phyloP scores from a whole-genome alignment of 2,888 invertebrate genomes.

The Lepetodrilus schrolli region DNA sequence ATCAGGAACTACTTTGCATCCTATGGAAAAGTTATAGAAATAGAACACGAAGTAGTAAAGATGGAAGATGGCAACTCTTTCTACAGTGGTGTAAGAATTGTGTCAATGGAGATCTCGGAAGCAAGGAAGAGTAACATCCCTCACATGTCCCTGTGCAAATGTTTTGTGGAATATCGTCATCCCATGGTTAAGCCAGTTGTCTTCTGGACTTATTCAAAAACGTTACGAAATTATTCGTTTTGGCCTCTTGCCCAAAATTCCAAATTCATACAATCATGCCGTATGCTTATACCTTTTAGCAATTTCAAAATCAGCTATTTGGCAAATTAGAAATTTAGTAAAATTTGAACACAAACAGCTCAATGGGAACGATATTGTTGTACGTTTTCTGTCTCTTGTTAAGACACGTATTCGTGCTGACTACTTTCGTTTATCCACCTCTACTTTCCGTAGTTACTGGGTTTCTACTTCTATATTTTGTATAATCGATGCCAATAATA shows the following conservation, averaged over 20 bases:
- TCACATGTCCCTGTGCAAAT: background rate
- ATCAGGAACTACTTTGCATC: background rate
- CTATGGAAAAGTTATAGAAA: background rate
- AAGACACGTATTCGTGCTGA: background rate
- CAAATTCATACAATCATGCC: background rate
- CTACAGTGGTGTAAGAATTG: background rate
- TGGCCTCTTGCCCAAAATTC: background rate
- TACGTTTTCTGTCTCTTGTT: background rate
- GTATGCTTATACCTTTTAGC: background rate
- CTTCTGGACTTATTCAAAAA: background rate
- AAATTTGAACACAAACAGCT: constrained; percentile 16
- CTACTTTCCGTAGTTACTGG: background rate
- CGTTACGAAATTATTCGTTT: background rate
- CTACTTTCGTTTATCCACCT: background rate
- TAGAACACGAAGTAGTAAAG: background rate
- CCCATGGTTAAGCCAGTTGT: background rate
- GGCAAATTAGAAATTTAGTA: background rate
- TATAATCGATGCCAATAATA: background rate
- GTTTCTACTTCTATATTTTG: background rate
- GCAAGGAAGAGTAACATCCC: background rate
- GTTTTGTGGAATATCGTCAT: background rate
- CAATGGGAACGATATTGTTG: background rate
- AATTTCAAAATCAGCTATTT: background rate
- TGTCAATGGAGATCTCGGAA: background rate
- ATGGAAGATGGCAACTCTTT: background rate